Base-by-base conservation (phyloP, 2,113 vertebrate species). In the Chamaea fasciata region DNA sequence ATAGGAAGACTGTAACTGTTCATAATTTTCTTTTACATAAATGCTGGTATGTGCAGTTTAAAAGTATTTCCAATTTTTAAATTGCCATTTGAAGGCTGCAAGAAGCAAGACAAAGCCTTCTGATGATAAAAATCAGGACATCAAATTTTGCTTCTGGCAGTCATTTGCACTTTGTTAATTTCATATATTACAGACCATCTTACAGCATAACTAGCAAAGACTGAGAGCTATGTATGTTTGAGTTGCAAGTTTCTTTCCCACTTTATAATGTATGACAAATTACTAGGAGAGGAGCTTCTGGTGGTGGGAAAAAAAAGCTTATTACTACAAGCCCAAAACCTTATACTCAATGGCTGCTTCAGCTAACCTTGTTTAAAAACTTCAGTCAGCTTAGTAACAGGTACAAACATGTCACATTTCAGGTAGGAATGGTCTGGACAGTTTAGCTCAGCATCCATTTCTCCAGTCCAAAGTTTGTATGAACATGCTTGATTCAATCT, bases 131-230 rank as follows among this genome's bases (percentile, higher is more conserved):
- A 90, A 92, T 84, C 69, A 60, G 55, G 50, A 71, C 13, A 86
- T 76, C 15, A 92, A 26, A 81, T 90, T 93, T 93, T 89, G 73
- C 56, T 95, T 96, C 87, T 44, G 39, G 39, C 82, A 90, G 90
- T 86, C 75, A 41, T 80, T 95, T 95, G 89, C 94, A 94, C 93
- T 96, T 97, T 90, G 82, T 67, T 83, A 15, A 81, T 64, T 88
- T 81, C 59, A 39, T 30, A 2, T 31, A 57, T 79, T 75, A 37
- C 23, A 75, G 69, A 57, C 50, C 31, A 83, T 49, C 2, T 88
- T 83, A 31, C 0, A 44, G 35, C 62, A 14, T 53, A 93, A 74
- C 52, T 68, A 75, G 71, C 49, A 80, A 83, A 71, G n/a, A 65
- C 1, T 71, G n/a, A 68, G 42, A 69, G 60, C 33, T 81, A 14